Evolutionary conservation across 2,113 vertebrate genomes (phyloP).

Genomic region (Danio rerio): GRCz12tu NC_133197.1:35738001-35738500

Average conservation of each 20-base stretch:
- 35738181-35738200: not conserved
- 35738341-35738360: not conserved
- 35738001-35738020: not conserved
- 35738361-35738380: not conserved
- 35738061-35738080: constrained; percentile 16
- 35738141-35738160: constrained; percentile 22
- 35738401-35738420: not conserved
- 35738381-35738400: constrained; percentile 5
- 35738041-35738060: not conserved
- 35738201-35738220: not conserved
- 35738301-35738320: constrained; percentile 22
- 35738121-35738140: not conserved
- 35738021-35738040: not conserved
- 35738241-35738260: constrained; percentile 18
- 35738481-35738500: no score
- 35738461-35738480: no score
- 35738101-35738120: constrained; percentile 17
- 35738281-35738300: constrained; percentile 19
- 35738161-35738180: not conserved
- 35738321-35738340: not conserved
- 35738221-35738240: not conserved
- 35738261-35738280: not conserved
- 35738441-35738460: no score
- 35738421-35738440: no score
- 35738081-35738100: constrained; percentile 3